Percentiles rank a stretch among this genome's conserved stretches.
phyloP scores from a whole-genome alignment of 1,140 invertebrate genomes.

The Mamestra configurata region DNA sequence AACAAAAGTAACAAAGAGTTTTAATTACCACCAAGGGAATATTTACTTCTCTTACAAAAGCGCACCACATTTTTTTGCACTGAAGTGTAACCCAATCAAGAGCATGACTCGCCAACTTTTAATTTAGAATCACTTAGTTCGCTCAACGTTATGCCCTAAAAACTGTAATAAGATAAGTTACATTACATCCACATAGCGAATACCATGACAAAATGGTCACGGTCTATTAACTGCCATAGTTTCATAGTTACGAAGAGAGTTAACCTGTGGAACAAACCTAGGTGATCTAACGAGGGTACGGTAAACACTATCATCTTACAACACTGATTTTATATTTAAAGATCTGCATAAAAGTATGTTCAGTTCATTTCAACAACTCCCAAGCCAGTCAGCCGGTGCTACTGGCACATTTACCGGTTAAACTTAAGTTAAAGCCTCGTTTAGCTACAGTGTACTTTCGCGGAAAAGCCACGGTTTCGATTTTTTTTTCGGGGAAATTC shows the following conservation, averaged over 20 bases:
- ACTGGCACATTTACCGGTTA: no score
- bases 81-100: not conserved
- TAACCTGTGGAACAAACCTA: not conserved
- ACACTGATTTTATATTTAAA: no score
- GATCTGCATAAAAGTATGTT: no score
- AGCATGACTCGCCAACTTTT: not conserved
- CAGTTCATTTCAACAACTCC: no score
- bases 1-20: not conserved
- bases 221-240: conserved; percentile 34
- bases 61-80: not conserved
- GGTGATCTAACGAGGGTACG: not conserved
- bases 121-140: not conserved
- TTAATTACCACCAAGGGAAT: not conserved
- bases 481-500: no score
- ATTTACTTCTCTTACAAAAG: not conserved
- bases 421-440: no score
- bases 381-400: no score
- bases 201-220: conserved; percentile 30
- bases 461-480: no score
- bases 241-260: conserved; percentile 3
- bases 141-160: conserved; percentile 47
- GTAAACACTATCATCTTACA: not conserved
- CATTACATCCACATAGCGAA: not conserved
- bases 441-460: no score
- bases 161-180: conserved; percentile 32